Conservation (phyloP, 2,888 invertebrate genomes). For the Drosophila sordidula region DNA sequence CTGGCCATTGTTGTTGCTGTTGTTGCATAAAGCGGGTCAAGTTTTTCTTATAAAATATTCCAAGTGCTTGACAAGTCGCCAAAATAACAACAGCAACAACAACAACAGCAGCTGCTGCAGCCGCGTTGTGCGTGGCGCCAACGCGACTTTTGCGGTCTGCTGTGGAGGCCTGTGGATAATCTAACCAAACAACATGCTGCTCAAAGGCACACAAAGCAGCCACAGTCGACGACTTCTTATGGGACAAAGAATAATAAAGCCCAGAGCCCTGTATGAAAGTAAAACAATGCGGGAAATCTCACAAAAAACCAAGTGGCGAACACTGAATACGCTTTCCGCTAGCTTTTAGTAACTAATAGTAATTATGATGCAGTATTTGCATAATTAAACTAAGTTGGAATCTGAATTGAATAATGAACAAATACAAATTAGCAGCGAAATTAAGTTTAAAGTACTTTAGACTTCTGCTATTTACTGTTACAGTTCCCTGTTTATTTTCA, state of each 20-base stretch:
- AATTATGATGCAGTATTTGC: background rate
- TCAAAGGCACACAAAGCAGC: conserved; percentile 40
- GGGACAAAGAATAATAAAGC: conserved; percentile 73
- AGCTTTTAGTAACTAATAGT: background rate
- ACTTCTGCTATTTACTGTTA: too few species aligned
- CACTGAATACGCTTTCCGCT: conserved; percentile 9
- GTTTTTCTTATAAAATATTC: conserved; percentile 80
- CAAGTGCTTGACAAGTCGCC: conserved; percentile 63
- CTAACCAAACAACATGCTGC: conserved; percentile 48
- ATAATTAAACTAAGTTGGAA: too few species aligned
- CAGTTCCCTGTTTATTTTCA: too few species aligned
- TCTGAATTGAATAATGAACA: too few species aligned
- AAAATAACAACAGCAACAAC: conserved; percentile 41
- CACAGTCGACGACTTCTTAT: conserved; percentile 61
- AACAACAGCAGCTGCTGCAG: conserved; percentile 12
- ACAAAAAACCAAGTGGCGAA: background rate
- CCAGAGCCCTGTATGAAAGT: conserved; percentile 32
- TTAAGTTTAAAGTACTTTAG: too few species aligned
- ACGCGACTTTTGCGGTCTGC: conserved; percentile 20
- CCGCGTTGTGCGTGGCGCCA: conserved; percentile 13
- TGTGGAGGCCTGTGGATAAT: conserved; percentile 48
- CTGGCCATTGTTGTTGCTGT: conserved; percentile 17
- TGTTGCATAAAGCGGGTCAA: conserved; percentile 71
- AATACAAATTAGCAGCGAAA: too few species aligned
- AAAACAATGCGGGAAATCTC: conserved; percentile 58